Evolutionary conservation across 2,888 invertebrate species (phyloP).

Genomic region (Allolobophora icterica): DNA sequence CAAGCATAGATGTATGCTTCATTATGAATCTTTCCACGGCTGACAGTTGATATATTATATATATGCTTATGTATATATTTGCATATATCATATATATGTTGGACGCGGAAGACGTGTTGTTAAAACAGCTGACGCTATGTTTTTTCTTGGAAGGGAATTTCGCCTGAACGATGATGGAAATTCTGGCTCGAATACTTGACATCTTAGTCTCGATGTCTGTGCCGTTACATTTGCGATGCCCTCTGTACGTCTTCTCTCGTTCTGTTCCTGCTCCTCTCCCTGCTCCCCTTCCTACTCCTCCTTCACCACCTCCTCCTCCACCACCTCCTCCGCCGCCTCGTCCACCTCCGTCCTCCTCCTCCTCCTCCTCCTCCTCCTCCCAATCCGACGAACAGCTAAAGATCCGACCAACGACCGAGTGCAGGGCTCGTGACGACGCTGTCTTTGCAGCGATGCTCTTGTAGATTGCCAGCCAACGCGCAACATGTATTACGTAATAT

Average conservation of each 20-base stretch:
- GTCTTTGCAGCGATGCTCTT: not conserved
- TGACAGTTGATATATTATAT: not conserved
- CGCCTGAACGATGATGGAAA: not conserved
- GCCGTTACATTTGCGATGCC: not conserved
- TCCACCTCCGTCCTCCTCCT: not conserved
- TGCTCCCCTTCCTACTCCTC: not conserved
- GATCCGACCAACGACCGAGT: too few species aligned
- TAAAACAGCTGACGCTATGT: not conserved
- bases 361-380: not conserved
- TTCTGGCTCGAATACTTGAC: not conserved
- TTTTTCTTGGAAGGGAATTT: not conserved
- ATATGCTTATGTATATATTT: too few species aligned
- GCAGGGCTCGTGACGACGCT: not conserved
- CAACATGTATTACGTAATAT: not conserved
- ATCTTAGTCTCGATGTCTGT: not conserved
- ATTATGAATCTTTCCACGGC: too few species aligned
- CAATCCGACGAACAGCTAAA: not conserved
- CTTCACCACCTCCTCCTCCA: too few species aligned
- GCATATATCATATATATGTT: not conserved
- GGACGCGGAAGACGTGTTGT: not conserved
- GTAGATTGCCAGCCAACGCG: not conserved
- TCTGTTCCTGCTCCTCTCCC: not conserved
- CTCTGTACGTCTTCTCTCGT: not conserved
- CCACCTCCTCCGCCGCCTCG: too few species aligned
- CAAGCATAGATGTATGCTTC: too few species aligned